Evolutionary conservation across 2,797 vertebrate genomes (phyloP).

Genomic region (Pelobates cultripes): DNA sequence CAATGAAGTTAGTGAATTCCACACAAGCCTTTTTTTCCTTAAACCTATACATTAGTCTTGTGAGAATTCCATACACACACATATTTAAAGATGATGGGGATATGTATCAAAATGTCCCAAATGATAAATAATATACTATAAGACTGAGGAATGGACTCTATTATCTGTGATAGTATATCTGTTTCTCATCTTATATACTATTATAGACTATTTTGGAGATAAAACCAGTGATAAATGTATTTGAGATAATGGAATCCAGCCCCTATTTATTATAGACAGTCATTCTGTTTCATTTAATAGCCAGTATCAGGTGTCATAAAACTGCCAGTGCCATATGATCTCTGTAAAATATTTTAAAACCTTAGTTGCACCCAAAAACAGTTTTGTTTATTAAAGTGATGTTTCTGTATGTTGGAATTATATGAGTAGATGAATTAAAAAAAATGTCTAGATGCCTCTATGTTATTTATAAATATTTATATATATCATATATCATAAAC

Average conservation of each 20-base stretch:
- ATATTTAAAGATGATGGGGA: neutral
- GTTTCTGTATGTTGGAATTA: too few relatives aligned
- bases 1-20: neutral
- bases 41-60: slow-evolving; percentile 6
- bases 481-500: too few relatives aligned
- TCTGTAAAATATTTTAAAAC: neutral
- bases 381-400: too few relatives aligned
- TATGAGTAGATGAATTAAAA: too few relatives aligned
- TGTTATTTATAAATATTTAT: too few relatives aligned
- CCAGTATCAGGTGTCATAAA: neutral
- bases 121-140: slow-evolving; percentile 6
- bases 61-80: slow-evolving; percentile 17
- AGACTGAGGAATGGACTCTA: neutral
- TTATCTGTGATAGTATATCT: neutral
- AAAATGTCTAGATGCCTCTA: too few relatives aligned
- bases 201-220: slow-evolving; percentile 7
- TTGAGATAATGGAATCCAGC: neutral
- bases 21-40: neutral
- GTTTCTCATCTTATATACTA: neutral
- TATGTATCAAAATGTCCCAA: neutral
- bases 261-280: neutral
- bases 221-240: slow-evolving; percentile 9
- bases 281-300: slow-evolving; percentile 1
- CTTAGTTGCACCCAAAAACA: neutral
- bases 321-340: neutral